phyloP scores from a whole-genome alignment of 2,797 vertebrate genomes.

The Notolabrus celidotus region DNA sequence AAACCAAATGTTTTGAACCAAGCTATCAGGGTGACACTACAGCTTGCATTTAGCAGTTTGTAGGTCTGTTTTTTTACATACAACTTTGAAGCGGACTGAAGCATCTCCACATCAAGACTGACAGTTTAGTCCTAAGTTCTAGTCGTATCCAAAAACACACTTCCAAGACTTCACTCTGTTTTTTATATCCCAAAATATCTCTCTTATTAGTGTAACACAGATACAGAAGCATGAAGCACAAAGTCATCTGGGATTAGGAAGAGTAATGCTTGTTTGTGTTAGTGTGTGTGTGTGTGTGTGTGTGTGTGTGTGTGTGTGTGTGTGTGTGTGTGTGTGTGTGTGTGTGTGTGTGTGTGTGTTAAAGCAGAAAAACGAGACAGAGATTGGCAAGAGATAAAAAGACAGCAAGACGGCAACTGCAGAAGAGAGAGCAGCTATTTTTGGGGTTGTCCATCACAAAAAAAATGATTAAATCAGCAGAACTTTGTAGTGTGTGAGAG shows the following conservation, averaged over 20 bases:
- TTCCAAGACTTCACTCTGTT: too few relatives aligned
- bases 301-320: neutral
- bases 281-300: conserved; percentile 4
- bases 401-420: conserved; percentile 26
- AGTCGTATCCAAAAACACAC: too few relatives aligned
- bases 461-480: conserved; percentile 68
- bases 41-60: too few relatives aligned
- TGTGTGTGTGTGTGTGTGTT: conserved; percentile 10
- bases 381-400: conserved; percentile 35
- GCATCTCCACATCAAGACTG: too few relatives aligned
- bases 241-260: conserved; percentile 16
- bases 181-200: too few relatives aligned
- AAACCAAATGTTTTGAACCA: too few relatives aligned
- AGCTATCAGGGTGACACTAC: too few relatives aligned
- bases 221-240: conserved; percentile 6
- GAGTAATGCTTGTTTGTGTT: neutral
- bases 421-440: conserved; percentile 63
- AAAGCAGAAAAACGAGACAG: conserved; percentile 45
- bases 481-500: conserved; percentile 38
- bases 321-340: too few relatives aligned
- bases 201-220: neutral
- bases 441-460: conserved; percentile 63
- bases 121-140: too few relatives aligned
- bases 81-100: too few relatives aligned
- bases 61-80: too few relatives aligned